These are phyloP conservation scores for Geodia barretti DNA, from an alignment of 37 sponge, comb jelly and placozoan genomes.

Conservation along the genomic window DNA sequence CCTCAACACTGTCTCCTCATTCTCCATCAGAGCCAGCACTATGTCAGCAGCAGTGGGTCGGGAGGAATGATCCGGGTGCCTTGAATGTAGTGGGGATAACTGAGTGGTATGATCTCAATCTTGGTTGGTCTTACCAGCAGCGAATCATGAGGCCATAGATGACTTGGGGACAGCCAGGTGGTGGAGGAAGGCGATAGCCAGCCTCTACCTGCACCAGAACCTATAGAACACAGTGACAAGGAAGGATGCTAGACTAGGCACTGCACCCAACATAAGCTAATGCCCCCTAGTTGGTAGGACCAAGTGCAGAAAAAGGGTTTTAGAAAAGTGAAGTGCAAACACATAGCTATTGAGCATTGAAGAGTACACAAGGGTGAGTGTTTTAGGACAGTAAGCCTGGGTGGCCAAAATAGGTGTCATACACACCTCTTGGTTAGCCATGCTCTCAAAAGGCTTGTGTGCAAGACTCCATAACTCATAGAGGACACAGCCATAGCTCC, in stretches of 20 bases:
- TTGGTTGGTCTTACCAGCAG: constrained; percentile 26
- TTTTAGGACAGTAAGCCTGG: no score
- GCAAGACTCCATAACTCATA: constrained; percentile 54
- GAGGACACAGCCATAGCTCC: constrained; percentile 55
- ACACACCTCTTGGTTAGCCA: constrained; percentile 28
- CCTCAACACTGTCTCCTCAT: neutral
- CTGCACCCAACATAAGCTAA: no score
- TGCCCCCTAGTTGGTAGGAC: no score
- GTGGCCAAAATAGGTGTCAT: no score
- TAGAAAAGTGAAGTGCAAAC: no score
- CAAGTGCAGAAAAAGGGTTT: no score
- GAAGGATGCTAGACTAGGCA: no score
- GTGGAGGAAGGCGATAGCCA: constrained; percentile 37
- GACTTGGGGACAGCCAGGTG: constrained; percentile 40
- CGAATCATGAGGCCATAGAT: constrained; percentile 36
- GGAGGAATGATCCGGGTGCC: constrained; percentile 20
- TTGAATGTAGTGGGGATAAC: neutral
- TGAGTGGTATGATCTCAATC: no score
- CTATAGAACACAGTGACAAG: no score
- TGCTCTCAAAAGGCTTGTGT: constrained; percentile 28
- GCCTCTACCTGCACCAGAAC: constrained; percentile 35
- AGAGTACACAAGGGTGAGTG: neutral
- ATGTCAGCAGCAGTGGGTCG: constrained; percentile 34
- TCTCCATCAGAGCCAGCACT: neutral
- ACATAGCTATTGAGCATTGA: no score